A percentile compares a stretch with the other conserved stretches of the same genome.
These are phyloP conservation scores for Microcebus griseorufus DNA, from an alignment of 2,113 vertebrate species.

Conservation along the genomic window DNA sequence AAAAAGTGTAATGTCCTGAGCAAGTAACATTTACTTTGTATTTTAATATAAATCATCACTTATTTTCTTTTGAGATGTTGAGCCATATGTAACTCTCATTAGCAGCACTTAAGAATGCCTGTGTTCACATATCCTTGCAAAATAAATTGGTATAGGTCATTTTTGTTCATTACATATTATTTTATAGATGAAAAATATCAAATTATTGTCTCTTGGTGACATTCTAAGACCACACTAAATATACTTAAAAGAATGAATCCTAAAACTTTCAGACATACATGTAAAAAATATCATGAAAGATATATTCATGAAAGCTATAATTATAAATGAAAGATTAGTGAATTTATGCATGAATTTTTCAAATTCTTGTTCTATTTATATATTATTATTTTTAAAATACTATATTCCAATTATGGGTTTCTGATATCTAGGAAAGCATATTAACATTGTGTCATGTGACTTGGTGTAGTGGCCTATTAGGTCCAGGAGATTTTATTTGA, in stretches of 20 bases:
- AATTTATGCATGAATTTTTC: not conserved
- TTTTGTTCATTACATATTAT: not conserved
- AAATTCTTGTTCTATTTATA: not conserved
- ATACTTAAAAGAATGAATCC: too few species aligned
- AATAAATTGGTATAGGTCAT: not conserved
- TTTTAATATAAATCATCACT: not conserved
- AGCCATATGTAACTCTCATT: not conserved
- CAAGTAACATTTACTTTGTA: not conserved
- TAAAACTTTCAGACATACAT: not conserved
- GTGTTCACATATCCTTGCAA: not conserved
- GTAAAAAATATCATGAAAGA: not conserved
- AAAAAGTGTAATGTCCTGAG: not conserved
- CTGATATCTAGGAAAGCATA: not conserved
- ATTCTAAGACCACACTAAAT: not conserved
- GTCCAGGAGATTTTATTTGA: not conserved
- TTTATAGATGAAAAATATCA: not conserved
- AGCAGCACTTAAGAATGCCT: not conserved
- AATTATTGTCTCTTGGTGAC: not conserved
- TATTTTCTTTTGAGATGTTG: not conserved
- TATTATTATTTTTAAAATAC: not conserved
- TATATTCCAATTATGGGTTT: not conserved
- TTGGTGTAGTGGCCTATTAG: not conserved
- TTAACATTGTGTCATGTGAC: not conserved
- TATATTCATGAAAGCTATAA: not conserved
- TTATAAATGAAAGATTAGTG: not conserved